A percentile compares a stretch with the other conserved stretches of the same genome.
phyloP scores from a whole-genome alignment of 2,888 invertebrate genomes.

The Amaurobius ferox region DNA sequence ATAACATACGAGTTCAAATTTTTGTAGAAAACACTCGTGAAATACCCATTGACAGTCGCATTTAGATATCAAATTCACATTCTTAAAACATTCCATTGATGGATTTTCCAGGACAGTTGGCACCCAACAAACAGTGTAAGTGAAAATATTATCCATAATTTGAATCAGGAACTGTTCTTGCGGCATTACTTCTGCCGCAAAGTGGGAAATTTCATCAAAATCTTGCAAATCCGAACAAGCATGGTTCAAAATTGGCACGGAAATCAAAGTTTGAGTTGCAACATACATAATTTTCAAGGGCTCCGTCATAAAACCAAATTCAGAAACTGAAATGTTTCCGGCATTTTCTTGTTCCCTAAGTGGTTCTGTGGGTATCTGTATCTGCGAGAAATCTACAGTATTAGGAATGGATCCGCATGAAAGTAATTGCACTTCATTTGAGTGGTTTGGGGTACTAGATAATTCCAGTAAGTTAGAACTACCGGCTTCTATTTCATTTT shows the following conservation, averaged over 20 bases:
- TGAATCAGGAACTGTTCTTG: not conserved
- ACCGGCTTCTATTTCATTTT: no score
- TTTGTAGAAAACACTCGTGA: not conserved
- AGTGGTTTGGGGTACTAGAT: no score
- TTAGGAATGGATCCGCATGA: no score
- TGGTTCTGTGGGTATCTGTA: no score
- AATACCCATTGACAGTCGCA: not conserved
- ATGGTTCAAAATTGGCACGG: not conserved
- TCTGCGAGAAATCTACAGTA: no score
- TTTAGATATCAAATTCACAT: not conserved
- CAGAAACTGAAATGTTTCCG: no score
- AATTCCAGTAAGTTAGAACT: no score
- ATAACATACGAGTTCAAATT: not conserved
- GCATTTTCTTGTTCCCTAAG: no score
- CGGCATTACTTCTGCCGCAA: not conserved
- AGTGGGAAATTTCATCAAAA: constrained; percentile 1
- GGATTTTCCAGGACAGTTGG: not conserved
- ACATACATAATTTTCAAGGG: not conserved
- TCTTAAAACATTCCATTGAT: not conserved
- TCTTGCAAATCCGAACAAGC: not conserved
- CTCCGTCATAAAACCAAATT: no score
- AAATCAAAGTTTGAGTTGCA: constrained; percentile 1
- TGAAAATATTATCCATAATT: not conserved
- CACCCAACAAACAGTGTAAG: not conserved
- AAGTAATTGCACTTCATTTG: no score